Evolutionary conservation across 2,888 invertebrate species (phyloP).

Genomic region (Calliscelio sp.): DNA sequence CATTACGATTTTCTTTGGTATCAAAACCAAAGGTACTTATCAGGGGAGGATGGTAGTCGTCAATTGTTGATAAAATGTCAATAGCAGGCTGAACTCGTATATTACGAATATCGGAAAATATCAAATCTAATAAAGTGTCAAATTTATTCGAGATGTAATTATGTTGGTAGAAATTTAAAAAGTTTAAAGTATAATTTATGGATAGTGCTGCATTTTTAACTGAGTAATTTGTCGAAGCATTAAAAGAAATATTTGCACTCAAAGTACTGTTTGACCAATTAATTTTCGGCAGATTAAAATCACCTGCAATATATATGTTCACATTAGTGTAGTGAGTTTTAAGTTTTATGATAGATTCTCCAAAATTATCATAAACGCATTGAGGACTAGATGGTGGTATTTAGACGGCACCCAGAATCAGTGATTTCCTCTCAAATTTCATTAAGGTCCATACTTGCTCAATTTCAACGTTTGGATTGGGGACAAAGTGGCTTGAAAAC

Average conservation of each 20-base stretch:
- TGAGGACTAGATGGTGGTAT: neutral
- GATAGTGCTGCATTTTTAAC: neutral
- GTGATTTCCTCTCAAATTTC: too few species aligned
- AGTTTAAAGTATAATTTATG: neutral
- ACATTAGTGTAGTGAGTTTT: neutral
- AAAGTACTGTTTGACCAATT: neutral
- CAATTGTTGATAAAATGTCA: neutral
- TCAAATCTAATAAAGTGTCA: neutral
- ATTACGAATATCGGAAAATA: neutral
- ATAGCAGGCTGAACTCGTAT: neutral
- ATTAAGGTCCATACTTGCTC: neutral
- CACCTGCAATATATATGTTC: neutral
- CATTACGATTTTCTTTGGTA: neutral
- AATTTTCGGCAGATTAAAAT: slow-evolving; percentile 1
- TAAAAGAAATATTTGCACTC: neutral
- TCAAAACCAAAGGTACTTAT: neutral
- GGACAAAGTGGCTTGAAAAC: neutral
- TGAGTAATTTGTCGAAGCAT: neutral
- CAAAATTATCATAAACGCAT: neutral
- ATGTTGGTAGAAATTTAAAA: neutral
- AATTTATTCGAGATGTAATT: neutral
- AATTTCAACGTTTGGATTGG: neutral
- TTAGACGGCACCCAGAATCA: neutral
- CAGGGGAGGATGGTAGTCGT: neutral
- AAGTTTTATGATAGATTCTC: neutral